Conservation (phyloP, 2,113 vertebrate genomes). For the Microtus pennsylvanicus region DNA sequence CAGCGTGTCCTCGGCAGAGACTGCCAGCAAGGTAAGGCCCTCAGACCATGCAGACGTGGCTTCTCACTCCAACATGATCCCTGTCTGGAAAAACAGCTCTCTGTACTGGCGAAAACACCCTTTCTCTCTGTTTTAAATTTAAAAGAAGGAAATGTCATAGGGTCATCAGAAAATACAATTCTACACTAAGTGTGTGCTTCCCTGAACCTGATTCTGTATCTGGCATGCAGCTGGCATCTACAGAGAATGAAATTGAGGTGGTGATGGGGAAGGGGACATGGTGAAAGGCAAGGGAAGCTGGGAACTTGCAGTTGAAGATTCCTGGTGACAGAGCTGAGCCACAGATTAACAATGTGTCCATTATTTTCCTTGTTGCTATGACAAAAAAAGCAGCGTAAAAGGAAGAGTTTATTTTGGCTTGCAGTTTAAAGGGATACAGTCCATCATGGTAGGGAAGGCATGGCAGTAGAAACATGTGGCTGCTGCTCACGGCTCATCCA, state of each 20-base stretch:
- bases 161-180: conserved; percentile 46
- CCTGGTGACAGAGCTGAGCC: neutral
- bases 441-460: too few relatives aligned
- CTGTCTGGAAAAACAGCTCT: conserved; percentile 67
- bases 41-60: conserved; percentile 14
- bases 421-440: too few relatives aligned
- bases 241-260: neutral
- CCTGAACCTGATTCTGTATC: neutral
- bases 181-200: neutral
- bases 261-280: rapidly evolving
- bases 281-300: neutral
- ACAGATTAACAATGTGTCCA: rapidly evolving
- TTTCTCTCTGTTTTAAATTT: conserved; percentile 75
- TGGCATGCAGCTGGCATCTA: neutral
- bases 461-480: too few relatives aligned
- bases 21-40: conserved; percentile 37
- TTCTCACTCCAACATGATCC: conserved; percentile 3
- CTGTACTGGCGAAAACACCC: conserved; percentile 47
- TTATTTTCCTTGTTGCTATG: neutral
- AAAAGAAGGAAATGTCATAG: conserved; percentile 57
- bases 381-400: too few relatives aligned
- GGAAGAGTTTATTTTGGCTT: too few relatives aligned
- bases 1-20: neutral
- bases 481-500: too few relatives aligned
- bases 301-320: neutral